Base-by-base conservation (phyloP, 1,140 invertebrate genomes). In the Anoplolepis gracilipes region DNA sequence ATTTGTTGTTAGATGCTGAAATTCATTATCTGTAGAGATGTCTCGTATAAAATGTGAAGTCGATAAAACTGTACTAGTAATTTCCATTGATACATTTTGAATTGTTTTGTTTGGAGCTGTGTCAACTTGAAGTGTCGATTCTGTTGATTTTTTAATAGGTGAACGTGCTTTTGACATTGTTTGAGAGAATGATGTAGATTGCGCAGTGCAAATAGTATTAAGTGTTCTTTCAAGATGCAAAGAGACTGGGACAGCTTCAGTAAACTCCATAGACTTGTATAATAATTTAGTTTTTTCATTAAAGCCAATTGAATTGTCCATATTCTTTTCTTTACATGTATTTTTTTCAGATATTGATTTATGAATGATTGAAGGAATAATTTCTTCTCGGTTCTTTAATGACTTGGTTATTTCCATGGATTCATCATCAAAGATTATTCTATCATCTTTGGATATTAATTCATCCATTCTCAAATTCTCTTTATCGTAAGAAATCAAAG, bases 221-320 rank as follows among this genome's bases (percentile, higher is more conserved):
- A 22, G 42, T 22, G 25, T 72, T 81, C 0, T 39, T 19, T 72
- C 33, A 10, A 22, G 11, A 28, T 46, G 22, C 22, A 42, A 69
- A 65, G 64, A 49, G 42, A 33, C 16, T 22, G 70, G 11, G 8
- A 62, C 39, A 59, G 42, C n/a, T 70, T 87, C 28, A 11, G 81
- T 91, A 4, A 90, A 65, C 28, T 92, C 85, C 82, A 90, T 90
- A 39, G 88, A 81, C 16, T 36, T 62, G 28, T 62, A 59, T n/a
- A 88, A 70, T 19, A 84, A 53, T 76, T 62, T 62, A 0, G 79
- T 86, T 75, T 46, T 64, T 70, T 90, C 72, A 70, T 67, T 36
- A 16, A 72, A 42, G 10, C 8, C n/a, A 10, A 7, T 59, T 19
- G 57, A 19, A 55, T 42, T 30, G 3, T 19, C 39, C 0, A 0